Evolutionary conservation across 2,113 vertebrate species (phyloP), one percentile per base, ranked within the genome.

Genomic region (Pangasianodon hypophthalmus): DNA sequence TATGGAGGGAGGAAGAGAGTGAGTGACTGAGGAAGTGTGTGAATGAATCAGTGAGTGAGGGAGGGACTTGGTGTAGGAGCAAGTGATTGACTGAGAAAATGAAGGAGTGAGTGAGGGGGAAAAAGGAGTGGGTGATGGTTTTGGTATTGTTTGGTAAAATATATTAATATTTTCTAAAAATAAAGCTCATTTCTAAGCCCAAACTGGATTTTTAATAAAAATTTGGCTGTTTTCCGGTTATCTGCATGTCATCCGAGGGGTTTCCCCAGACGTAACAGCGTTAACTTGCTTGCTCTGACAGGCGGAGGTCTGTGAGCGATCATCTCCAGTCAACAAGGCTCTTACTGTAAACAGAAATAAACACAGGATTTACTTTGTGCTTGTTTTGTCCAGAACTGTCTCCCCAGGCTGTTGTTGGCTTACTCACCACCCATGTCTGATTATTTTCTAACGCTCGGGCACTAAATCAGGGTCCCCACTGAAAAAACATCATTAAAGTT

Each of bases 401-500:
- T 82, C 88, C 80, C 19, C 52, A 50, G 88, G 81, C 67, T 26
- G 54, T 50, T 77, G 69, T 77, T 26, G 69, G 26, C 44, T 60
- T 62, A n/a, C 69, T 89, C 82, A 41, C 82, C 73, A 50, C 54
- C 82, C 41, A 44, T 32, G 54, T 62, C 88, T 77, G 64, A 89
- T 89, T 85, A 37, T 54, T 56, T 77, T 75, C 81, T 62, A 73
- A 87, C 80, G 75, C 88, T 90, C 73, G 86, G 88, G 77, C 90
- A 79, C 90, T 91, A 87, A 60, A 92, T 84, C 26, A 73, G 82
- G 24, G 58, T 52, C 48, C 26, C 21, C 7, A 24, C 56, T 26
- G 71, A 88, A 77, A 84, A 89, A 89, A 87, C 88, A 90, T 89
- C 81, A 75, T 89, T 93, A 90, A 64, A 58, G 19, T 44, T 77